Evolutionary conservation across 2,888 invertebrate genomes (phyloP).

Genomic region (Agonopterix arenella): DNA sequence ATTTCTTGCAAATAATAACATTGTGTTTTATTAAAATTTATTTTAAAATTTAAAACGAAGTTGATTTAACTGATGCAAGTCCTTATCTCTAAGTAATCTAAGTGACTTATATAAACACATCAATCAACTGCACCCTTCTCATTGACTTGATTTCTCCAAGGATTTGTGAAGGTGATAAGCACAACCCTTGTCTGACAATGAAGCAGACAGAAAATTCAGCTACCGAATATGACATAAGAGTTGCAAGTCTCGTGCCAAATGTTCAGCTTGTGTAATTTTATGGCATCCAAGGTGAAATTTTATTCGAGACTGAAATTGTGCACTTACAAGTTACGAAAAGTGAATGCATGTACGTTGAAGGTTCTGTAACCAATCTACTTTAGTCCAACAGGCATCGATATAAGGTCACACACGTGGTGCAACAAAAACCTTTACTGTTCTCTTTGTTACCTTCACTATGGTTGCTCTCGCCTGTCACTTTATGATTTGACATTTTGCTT

Average conservation of each 20-base stretch:
- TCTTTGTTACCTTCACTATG: conserved; percentile 30
- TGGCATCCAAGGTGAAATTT: conserved; percentile 1
- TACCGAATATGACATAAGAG: no score
- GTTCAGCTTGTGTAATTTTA: background rate
- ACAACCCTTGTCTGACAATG: no score
- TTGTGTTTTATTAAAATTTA: no score
- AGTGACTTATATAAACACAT: no score
- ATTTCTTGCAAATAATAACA: background rate
- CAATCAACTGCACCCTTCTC: no score
- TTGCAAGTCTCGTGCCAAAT: background rate
- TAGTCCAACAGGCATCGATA: conserved; percentile 39
- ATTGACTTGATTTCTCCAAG: no score
- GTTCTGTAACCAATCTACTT: conserved; percentile 40
- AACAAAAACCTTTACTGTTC: conserved; percentile 22
- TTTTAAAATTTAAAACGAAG: no score
- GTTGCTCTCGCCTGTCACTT: conserved; percentile 26
- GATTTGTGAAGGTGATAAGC: no score
- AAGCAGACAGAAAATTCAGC: no score
- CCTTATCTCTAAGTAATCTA: no score
- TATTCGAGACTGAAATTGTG: background rate
- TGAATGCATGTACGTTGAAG: conserved; percentile 41
- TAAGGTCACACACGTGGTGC: conserved; percentile 50
- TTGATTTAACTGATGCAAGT: no score
- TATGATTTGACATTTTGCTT: conserved; percentile 24
- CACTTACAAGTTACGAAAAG: conserved; percentile 20